phyloP scores from a whole-genome alignment of 2,113 vertebrate genomes.

The Rhinogobius similis region DNA sequence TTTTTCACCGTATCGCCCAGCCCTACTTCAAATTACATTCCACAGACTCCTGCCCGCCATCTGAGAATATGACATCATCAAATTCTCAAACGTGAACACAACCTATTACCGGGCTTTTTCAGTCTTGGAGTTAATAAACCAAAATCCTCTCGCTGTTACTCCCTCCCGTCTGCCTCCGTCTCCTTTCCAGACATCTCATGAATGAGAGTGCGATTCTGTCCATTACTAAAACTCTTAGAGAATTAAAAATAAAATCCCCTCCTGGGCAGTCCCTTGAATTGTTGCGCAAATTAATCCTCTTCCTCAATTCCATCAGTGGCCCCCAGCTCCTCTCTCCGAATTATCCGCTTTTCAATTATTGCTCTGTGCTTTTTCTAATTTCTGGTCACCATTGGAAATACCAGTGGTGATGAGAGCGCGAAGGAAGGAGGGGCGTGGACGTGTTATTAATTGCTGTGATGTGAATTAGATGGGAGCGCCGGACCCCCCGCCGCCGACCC shows the following conservation, averaged over 20 bases:
- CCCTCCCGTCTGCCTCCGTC: not conserved
- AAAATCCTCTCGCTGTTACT: not conserved
- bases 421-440: conserved; percentile 42
- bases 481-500: conserved; percentile 40
- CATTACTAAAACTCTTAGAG: conserved; percentile 52
- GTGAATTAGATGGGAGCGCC: conserved; percentile 73
- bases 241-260: conserved; percentile 36
- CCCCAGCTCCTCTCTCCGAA: conserved; percentile 55
- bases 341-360: conserved; percentile 71
- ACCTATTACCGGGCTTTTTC: conserved; percentile 25
- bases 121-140: conserved; percentile 42
- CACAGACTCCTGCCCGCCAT: too few species aligned
- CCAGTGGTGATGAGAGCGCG: conserved; percentile 49
- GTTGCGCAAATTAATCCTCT: conserved; percentile 66
- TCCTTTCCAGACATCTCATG: conserved; percentile 21
- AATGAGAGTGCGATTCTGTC: conserved; percentile 48
- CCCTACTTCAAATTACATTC: too few species aligned
- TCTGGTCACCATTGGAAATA: conserved; percentile 63
- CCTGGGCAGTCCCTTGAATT: conserved; percentile 53
- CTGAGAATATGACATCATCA: too few species aligned
- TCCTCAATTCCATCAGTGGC: conserved; percentile 57
- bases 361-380: conserved; percentile 63
- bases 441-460: conserved; percentile 78
- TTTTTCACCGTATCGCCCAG: too few species aligned
- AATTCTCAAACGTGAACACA: too few species aligned